phyloP scores from a whole-genome alignment of 2,888 invertebrate species.

The Hyles lineata region DNA sequence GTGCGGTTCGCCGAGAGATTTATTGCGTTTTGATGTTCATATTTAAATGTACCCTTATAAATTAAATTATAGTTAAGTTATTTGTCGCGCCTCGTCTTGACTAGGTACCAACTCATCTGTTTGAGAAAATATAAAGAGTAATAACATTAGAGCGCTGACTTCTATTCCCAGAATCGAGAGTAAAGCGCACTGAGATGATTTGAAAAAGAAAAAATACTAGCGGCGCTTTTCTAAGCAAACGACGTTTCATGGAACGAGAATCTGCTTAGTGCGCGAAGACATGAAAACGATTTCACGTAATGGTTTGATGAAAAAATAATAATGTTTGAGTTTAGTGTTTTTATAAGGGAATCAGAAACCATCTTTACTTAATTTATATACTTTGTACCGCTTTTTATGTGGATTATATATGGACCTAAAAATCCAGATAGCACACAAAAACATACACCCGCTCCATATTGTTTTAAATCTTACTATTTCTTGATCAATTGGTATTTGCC shows the following conservation, averaged over 20 bases:
- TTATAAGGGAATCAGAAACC: neutral
- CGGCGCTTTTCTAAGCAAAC: neutral
- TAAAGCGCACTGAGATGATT: neutral
- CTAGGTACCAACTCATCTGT: neutral
- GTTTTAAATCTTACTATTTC: no score
- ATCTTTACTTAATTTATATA: no score
- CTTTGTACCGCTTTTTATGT: no score
- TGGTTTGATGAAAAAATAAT: neutral
- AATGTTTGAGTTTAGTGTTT: neutral
- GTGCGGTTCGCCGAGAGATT: no score
- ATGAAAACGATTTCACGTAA: neutral
- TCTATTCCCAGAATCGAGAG: slow-evolving; percentile 14
- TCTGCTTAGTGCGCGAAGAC: neutral
- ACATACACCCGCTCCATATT: no score
- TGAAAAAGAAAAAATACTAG: neutral
- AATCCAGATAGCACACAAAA: no score
- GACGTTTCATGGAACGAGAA: neutral
- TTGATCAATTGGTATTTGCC: no score
- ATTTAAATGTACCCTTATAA: no score
- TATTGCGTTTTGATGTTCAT: no score
- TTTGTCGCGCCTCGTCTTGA: neutral
- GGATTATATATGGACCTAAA: no score
- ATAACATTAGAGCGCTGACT: neutral
- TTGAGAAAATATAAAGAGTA: neutral
- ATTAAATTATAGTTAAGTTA: no score